phyloP scores from a whole-genome alignment of 1,140 invertebrate species.

The Stenopsyche tienmushanensis region DNA sequence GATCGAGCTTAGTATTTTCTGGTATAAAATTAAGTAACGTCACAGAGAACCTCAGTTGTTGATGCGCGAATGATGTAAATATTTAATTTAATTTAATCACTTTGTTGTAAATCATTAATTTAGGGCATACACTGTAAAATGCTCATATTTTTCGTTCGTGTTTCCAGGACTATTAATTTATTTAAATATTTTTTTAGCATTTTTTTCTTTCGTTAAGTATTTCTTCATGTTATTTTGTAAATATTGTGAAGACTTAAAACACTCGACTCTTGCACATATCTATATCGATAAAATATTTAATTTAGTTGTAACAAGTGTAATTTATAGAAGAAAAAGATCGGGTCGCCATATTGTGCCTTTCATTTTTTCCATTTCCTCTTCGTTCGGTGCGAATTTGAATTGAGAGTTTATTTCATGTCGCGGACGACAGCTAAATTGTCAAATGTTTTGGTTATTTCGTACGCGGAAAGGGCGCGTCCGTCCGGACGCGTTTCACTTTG shows the following conservation, averaged over 20 bases:
- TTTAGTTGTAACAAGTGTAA: conserved; percentile 29
- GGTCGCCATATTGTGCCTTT: conserved; percentile 37
- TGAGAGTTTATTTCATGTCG: background rate
- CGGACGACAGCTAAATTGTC: background rate
- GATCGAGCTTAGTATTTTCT: conserved; percentile 18
- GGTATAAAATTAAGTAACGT: background rate
- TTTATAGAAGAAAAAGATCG: conserved; percentile 13
- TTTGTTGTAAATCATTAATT: too few species aligned
- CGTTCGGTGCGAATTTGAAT: background rate
- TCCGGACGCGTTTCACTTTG: too few species aligned
- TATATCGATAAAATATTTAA: conserved; percentile 37
- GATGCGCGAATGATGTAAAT: conserved; percentile 5
- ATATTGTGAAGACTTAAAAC: conserved; percentile 32
- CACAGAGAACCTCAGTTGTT: conserved; percentile 11
- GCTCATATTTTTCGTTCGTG: background rate
- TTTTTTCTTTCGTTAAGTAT: background rate
- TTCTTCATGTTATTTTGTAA: conserved; percentile 26
- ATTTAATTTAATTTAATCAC: background rate
- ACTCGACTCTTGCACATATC: conserved; percentile 40
- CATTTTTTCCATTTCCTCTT: conserved; percentile 26
- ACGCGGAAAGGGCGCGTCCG: too few species aligned
- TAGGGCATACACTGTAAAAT: too few species aligned
- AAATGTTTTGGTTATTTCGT: conserved; percentile 25
- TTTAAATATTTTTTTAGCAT: conserved; percentile 16
- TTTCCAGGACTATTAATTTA: conserved; percentile 19